phyloP scores from a whole-genome alignment of 1,140 invertebrate genomes.

The Harlomillsia oculata region DNA sequence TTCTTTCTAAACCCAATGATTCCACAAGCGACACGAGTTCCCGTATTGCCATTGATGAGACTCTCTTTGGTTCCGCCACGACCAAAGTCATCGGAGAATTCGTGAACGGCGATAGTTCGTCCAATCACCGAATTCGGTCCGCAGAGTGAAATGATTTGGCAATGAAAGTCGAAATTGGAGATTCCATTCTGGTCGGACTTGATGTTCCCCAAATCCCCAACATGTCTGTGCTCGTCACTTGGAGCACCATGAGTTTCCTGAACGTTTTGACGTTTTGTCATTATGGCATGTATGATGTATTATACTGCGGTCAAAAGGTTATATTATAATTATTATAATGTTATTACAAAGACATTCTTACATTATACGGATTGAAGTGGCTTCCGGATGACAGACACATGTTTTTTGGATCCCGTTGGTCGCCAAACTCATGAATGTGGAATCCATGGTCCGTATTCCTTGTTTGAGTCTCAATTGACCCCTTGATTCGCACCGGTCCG shows the following conservation, averaged over 20 bases:
- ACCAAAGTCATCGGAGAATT: conserved; percentile 46
- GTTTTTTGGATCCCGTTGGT: conserved; percentile 53
- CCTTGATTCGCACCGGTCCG: conserved; percentile 1
- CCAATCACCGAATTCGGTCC: conserved; percentile 34
- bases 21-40: conserved; percentile 46
- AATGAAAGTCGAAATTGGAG: conserved; percentile 40
- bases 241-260: conserved; percentile 26
- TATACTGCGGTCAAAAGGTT: no score
- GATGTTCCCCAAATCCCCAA: conserved; percentile 47
- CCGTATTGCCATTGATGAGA: conserved; percentile 48
- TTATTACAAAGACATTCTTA: no score
- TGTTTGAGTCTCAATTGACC: conserved; percentile 54
- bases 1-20: conserved; percentile 38
- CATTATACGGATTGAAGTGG: conserved; percentile 70
- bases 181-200: conserved; percentile 38
- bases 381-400: conserved; percentile 57
- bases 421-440: conserved; percentile 81
- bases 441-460: conserved; percentile 67
- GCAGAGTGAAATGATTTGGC: conserved; percentile 39
- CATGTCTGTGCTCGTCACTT: conserved; percentile 37
- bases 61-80: conserved; percentile 43
- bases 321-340: no score
- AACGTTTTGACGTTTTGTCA: background rate
- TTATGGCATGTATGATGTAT: no score
- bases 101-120: conserved; percentile 46